Conservation (phyloP, 2,113 vertebrate genomes). For the Microtus richardsoni region DNA sequence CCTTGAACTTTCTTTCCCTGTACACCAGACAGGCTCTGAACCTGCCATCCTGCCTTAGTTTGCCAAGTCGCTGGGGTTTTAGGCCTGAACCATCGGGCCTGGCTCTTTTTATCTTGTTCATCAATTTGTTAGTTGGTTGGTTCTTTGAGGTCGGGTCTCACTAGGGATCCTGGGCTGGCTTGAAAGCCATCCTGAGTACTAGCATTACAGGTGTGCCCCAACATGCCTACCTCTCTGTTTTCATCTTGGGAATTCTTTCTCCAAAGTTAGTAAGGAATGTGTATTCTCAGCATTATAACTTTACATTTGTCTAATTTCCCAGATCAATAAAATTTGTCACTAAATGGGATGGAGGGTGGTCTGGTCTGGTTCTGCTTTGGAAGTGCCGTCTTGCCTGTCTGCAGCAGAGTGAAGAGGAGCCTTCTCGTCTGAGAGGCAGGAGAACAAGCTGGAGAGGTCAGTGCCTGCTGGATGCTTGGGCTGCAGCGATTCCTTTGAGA, state of each 20-base stretch:
- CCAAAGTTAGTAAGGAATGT: neutral
- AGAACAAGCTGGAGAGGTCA: constrained; percentile 5
- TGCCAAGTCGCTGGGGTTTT: neutral
- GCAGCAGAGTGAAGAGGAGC: neutral
- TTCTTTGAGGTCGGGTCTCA: neutral
- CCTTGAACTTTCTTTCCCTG: neutral
- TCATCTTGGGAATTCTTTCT: neutral
- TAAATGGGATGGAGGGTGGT: neutral
- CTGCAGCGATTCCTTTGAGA: neutral
- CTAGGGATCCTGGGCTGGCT: neutral
- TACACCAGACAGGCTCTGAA: neutral
- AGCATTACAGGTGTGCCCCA: neutral
- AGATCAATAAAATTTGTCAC: neutral
- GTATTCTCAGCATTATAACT: neutral
- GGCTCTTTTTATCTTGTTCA: neutral
- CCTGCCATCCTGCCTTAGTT: neutral
- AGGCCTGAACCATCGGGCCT: neutral
- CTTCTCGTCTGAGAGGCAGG: constrained; percentile 18
- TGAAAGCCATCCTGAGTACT: neutral
- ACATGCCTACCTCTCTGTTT: neutral
- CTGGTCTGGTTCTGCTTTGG: neutral
- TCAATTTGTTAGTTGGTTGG: neutral
- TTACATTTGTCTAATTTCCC: neutral
- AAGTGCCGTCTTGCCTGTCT: neutral
- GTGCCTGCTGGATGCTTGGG: neutral